These are phyloP conservation scores for Enteromius treurensis DNA, from an alignment of 2,797 vertebrate species.

Conservation along the genomic window DNA sequence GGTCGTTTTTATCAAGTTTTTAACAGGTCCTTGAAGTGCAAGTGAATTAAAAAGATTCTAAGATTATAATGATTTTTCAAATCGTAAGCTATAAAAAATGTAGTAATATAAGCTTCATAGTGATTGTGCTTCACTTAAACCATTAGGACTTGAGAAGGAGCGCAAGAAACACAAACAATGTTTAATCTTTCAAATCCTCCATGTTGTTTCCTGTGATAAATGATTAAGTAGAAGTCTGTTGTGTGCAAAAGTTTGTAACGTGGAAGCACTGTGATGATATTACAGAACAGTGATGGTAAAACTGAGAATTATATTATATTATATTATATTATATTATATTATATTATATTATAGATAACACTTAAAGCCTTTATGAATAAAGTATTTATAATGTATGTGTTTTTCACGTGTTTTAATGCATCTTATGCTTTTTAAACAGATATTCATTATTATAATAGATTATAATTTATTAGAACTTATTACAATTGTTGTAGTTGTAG, in stretches of 20 bases:
- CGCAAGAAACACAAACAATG: neutral
- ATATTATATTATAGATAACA: neutral
- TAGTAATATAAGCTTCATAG: constrained; percentile 48
- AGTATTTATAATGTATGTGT: neutral
- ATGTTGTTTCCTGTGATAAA: constrained; percentile 17
- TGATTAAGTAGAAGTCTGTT: neutral
- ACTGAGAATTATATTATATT: neutral
- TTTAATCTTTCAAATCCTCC: constrained; percentile 5
- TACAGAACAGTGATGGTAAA: neutral
- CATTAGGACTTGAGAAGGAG: neutral
- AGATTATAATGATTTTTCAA: constrained; percentile 5
- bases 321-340: neutral
- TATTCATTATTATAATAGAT: neutral
- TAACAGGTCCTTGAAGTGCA: constrained; percentile 2
- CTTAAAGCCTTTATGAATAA: no score
- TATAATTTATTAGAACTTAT: neutral
- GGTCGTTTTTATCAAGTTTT: neutral
- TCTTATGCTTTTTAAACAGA: neutral
- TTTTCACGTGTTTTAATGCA: neutral
- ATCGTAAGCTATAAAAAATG: constrained; percentile 19
- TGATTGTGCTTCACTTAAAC: constrained; percentile 42
- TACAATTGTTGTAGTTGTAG: neutral
- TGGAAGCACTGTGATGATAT: neutral
- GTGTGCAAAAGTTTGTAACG: neutral
- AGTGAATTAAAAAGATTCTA: constrained; percentile 12